A percentile compares a stretch with the other conserved stretches of the same genome.
phyloP scores from a whole-genome alignment of 2,888 invertebrate species.

The Dendrolimus houi region DNA sequence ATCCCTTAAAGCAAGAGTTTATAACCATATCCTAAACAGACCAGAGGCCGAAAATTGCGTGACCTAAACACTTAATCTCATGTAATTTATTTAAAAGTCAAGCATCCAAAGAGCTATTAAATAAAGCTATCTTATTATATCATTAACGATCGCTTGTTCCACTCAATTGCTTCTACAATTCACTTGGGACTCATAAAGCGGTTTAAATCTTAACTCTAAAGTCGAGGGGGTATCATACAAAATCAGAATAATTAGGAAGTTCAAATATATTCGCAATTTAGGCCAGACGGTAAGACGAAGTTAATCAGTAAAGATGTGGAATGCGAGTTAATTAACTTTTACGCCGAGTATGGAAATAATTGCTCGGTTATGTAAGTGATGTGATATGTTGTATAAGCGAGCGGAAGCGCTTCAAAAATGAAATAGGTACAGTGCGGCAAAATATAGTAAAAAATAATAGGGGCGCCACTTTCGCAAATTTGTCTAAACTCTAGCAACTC shows the following conservation, averaged over 20 bases:
- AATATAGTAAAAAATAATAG: too few species aligned
- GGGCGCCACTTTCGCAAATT: too few species aligned
- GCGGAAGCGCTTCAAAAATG: neutral
- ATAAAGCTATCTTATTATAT: neutral
- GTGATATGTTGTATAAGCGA: neutral
- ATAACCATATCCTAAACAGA: too few species aligned
- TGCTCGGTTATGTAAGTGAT: conserved; percentile 18
- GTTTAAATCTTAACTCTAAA: conserved; percentile 6
- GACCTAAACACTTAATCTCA: neutral
- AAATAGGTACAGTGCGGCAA: too few species aligned
- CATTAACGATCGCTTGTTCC: conserved; percentile 7
- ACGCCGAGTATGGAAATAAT: conserved; percentile 40
- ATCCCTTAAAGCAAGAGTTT: too few species aligned
- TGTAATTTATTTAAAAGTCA: neutral
- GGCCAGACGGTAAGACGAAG: conserved; percentile 27
- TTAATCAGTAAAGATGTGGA: conserved; percentile 46
- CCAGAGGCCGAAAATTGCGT: too few species aligned
- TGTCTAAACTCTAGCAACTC: too few species aligned
- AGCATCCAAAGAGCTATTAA: neutral
- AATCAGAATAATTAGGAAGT: conserved; percentile 21
- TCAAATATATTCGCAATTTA: conserved; percentile 26
- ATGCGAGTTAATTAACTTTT: conserved; percentile 46
- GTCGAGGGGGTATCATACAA: conserved; percentile 8
- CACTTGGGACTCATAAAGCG: conserved; percentile 6
- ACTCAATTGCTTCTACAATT: conserved; percentile 10